phyloP scores from a whole-genome alignment of 2,113 vertebrate species.

The Delphinapterus leucas region DNA sequence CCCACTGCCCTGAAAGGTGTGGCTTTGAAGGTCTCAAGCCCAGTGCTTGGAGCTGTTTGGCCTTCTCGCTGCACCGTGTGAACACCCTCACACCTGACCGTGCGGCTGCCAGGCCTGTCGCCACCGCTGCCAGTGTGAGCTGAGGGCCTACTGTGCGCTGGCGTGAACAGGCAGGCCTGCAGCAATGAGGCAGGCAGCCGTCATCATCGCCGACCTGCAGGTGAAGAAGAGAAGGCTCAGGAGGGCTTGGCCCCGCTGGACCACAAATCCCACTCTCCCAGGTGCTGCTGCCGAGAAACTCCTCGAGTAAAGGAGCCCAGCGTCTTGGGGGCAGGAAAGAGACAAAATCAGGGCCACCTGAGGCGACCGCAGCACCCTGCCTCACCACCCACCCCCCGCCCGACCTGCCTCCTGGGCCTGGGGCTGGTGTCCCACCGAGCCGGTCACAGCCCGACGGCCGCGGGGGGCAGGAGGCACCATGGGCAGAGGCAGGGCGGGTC shows the following conservation, averaged over 20 bases:
- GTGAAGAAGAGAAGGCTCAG: background rate
- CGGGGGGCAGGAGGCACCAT: constrained; percentile 52
- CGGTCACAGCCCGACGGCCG: fast-evolving
- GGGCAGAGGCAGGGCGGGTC: constrained; percentile 73
- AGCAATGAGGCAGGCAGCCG: fast-evolving
- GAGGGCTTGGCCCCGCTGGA: fast-evolving
- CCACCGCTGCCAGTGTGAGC: too few species aligned
- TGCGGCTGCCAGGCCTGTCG: background rate
- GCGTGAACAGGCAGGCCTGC: too few species aligned
- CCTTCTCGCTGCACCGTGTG: background rate
- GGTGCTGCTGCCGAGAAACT: background rate
- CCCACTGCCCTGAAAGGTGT: too few species aligned
- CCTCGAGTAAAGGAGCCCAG: background rate
- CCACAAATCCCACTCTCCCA: fast-evolving
- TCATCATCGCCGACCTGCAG: too few species aligned
- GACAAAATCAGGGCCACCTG: background rate
- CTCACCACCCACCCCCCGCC: fast-evolving
- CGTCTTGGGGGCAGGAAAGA: background rate
- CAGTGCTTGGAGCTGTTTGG: too few species aligned
- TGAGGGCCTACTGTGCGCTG: fast-evolving
- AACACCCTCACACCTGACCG: background rate
- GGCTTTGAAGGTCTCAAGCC: background rate
- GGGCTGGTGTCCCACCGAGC: background rate
- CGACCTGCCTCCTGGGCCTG: background rate
- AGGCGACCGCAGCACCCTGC: fast-evolving